A percentile compares a stretch with the other conserved stretches of the same genome.
These are phyloP conservation scores for Perognathus longimembris DNA, from an alignment of 2,113 vertebrate genomes.

Conservation along the genomic window DNA sequence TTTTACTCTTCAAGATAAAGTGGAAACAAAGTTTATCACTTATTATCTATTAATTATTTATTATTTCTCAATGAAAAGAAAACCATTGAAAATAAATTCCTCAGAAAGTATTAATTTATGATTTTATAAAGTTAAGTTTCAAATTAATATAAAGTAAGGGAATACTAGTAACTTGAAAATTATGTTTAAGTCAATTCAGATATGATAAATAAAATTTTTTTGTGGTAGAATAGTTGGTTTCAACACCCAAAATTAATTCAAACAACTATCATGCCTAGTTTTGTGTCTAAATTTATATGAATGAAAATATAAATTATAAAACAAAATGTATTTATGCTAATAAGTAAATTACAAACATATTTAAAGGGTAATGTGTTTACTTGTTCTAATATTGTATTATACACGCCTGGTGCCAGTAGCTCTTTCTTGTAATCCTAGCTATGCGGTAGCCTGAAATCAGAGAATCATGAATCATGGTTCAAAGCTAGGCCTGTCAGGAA, in stretches of 20 bases:
- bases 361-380: constrained; percentile 1
- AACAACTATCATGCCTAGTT: neutral
- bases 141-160: neutral
- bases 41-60: neutral
- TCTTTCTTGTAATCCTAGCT: no score
- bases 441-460: no score
- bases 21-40: neutral
- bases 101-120: neutral
- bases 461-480: no score
- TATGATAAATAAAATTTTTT: neutral
- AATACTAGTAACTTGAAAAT: neutral
- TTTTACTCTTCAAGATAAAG: constrained; percentile 12
- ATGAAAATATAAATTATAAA: constrained; percentile 7
- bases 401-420: neutral
- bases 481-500: no score
- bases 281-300: neutral
- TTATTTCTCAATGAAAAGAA: neutral
- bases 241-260: neutral
- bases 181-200: constrained; percentile 4
- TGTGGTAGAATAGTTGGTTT: neutral
- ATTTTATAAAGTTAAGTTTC: neutral
- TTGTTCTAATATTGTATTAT: neutral
- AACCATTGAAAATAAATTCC: neutral
- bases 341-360: constrained; percentile 9
- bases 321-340: neutral